Evolutionary conservation across 2,113 vertebrate genomes (phyloP), one percentile per base, ranked within the genome.

Genomic region (Lagopus muta): DNA sequence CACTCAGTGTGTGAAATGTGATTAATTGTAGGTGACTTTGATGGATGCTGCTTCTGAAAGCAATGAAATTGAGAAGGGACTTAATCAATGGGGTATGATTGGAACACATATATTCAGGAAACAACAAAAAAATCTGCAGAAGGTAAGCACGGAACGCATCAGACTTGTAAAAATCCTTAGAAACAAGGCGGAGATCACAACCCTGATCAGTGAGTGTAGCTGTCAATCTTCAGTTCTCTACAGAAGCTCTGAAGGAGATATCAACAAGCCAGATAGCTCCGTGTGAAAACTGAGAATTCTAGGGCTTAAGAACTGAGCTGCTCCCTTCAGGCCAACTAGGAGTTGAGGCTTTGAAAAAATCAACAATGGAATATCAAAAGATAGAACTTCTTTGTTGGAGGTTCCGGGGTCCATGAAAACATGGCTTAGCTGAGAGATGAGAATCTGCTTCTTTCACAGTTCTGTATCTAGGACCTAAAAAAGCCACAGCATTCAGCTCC

Each of bases 341-440:
- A 95, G 45, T 2, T 58, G n/a, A 90, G 48, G 62, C 94, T 95
- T 95, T 95, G 86, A 95, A 93, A 90, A 93, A 89, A 89, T 54
- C 90, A 93, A 76, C 89, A 94, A 78, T 76, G 45, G 77, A 94
- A 87, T 90, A 89, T 93, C 92, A 95, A 94, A 95, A 90, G 83
- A 69, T 70, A 81, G 20, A 84, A 93, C 6, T 60, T 72, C 83
- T 95, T 93, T 96, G 80, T 47, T 81, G 57, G 17, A 5, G 7
- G 36, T 70, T 94, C 82, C 66, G 54, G 54, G 11, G 66, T 79
- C 43, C 28, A 32, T 79, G 83, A 89, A 94, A 90, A 88, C 81
- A 87, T 0, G 1, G 7, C 48, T 88, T 78, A 42, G 38, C 60
- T 88, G 57, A 81, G 52, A 82, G 73, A 93, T 72, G 86, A 75